Evolutionary conservation across 2,888 invertebrate genomes (phyloP).

Genomic region (Rhimphoctona megacephalus): DNA sequence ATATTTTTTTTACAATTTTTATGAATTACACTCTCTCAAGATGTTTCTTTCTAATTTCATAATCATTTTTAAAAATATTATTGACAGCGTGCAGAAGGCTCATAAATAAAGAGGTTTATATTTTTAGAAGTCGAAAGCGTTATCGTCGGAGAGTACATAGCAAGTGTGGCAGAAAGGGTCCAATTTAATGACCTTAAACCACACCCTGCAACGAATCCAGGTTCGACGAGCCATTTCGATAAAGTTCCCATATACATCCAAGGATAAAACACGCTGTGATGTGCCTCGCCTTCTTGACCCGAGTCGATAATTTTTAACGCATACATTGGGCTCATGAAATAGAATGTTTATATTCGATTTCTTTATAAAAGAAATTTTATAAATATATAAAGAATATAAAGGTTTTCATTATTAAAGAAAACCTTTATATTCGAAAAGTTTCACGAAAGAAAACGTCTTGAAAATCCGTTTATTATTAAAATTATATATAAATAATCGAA

Average conservation of each 20-base stretch:
- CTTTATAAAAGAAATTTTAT: no score
- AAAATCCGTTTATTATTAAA: neutral
- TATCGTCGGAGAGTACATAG: conserved; percentile 33
- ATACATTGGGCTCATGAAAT: neutral
- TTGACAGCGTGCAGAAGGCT: conserved; percentile 14
- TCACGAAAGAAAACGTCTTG: neutral
- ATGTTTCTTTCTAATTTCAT: no score
- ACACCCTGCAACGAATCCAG: conserved; percentile 57
- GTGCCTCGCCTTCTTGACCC: conserved; percentile 51
- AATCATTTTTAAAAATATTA: neutral
- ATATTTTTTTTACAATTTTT: neutral
- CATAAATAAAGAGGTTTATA: conserved; percentile 30
- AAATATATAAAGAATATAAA: no score
- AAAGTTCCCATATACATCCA: conserved; percentile 24
- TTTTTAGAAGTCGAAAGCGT: conserved; percentile 46
- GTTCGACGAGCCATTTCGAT: conserved; percentile 21
- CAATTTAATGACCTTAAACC: conserved; percentile 59
- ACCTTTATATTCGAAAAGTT: neutral
- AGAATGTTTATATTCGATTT: no score
- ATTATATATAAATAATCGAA: neutral
- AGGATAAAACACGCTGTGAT: neutral
- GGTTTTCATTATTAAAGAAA: no score
- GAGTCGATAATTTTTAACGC: conserved; percentile 47
- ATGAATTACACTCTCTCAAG: neutral
- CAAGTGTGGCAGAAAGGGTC: neutral